Percentiles rank a stretch among this genome's conserved stretches.
phyloP scores from a whole-genome alignment of 2,113 vertebrate species.

The Mustela nigripes region DNA sequence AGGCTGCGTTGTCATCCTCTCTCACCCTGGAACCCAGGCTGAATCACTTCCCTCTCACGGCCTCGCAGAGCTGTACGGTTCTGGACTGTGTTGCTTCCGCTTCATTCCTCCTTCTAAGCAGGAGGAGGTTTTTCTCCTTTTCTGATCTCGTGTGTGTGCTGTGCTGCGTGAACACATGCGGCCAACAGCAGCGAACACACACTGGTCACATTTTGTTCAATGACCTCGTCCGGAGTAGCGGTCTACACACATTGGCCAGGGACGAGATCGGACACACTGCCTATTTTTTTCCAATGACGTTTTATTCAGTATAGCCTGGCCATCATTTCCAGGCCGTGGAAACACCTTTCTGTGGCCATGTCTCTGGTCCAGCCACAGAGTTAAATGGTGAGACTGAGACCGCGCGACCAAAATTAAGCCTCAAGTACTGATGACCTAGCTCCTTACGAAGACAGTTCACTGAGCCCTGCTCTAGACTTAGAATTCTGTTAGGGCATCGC shows the following conservation, averaged over 20 bases:
- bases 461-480: background rate
- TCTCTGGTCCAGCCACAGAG: background rate
- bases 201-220: background rate
- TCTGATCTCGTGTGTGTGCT: background rate
- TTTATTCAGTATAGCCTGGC: background rate
- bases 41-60: background rate
- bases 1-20: background rate
- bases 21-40: background rate
- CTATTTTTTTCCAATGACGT: background rate
- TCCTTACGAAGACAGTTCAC: background rate
- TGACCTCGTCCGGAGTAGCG: background rate
- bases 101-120: background rate
- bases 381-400: background rate
- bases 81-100: background rate
- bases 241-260: background rate
- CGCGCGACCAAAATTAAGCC: background rate
- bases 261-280: background rate
- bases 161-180: background rate
- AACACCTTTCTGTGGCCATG: too few relatives aligned
- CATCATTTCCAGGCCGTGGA: background rate
- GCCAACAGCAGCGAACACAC: background rate
- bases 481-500: background rate
- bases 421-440: background rate
- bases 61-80: background rate
- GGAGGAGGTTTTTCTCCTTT: too few relatives aligned